Evolutionary conservation across 2,113 vertebrate genomes (phyloP).

Genomic region (Amazona guildingii): DNA sequence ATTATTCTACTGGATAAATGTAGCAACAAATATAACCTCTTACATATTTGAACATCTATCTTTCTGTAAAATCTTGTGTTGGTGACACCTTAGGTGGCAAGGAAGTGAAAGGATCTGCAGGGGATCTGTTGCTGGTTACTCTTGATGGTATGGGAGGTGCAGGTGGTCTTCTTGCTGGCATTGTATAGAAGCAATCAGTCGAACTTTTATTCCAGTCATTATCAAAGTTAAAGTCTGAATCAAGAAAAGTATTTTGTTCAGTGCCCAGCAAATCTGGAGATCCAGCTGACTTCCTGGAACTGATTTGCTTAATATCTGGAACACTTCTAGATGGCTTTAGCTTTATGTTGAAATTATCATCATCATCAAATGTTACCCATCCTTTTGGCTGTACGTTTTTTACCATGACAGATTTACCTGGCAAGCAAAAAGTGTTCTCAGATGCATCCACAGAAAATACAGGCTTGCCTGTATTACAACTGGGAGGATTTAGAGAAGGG

Average conservation of each 20-base stretch:
- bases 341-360: conserved; percentile 42
- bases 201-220: conserved; percentile 76
- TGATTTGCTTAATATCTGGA: conserved; percentile 6
- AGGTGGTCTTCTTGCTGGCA: conserved; percentile 77
- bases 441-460: conserved; percentile 36
- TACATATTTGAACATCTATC: conserved; percentile 67
- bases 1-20: conserved; percentile 53
- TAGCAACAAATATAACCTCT: conserved; percentile 26
- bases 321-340: conserved; percentile 36
- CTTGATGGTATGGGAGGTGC: conserved; percentile 77
- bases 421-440: conserved; percentile 48
- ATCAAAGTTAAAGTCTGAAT: conserved; percentile 60
- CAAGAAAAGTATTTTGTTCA: conserved; percentile 3
- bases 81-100: conserved; percentile 61
- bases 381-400: conserved; percentile 70
- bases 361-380: conserved; percentile 90
- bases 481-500: conserved; percentile 39
- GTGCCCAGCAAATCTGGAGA: conserved; percentile 8
- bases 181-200: conserved; percentile 63
- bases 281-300: conserved; percentile 11
- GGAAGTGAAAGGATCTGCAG: conserved; percentile 47
- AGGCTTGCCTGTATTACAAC: conserved; percentile 48
- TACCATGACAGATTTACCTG: conserved; percentile 24
- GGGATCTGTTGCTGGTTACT: conserved; percentile 60
- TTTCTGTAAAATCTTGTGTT: conserved; percentile 81